These are phyloP conservation scores for Ciconia stormi DNA, from an alignment of 2,113 vertebrate species.

Conservation along the genomic window DNA sequence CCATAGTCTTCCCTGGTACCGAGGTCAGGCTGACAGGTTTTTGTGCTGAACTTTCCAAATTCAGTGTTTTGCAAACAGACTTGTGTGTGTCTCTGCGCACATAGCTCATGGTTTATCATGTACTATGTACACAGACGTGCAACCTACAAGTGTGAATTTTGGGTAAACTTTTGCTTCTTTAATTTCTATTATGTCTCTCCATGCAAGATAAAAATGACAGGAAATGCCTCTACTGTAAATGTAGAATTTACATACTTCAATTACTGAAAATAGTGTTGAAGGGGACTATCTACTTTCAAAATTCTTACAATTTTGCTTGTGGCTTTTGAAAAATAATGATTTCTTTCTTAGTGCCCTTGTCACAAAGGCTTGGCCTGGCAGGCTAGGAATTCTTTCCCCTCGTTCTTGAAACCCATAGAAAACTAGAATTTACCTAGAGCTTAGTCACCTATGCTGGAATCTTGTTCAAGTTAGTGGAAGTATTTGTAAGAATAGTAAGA, in stretches of 20 bases:
- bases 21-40: no score
- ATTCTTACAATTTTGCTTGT: neutral
- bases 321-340: neutral
- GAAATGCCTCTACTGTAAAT: neutral
- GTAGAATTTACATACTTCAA: neutral
- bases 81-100: fast-evolving
- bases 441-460: neutral
- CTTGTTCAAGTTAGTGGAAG: neutral
- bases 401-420: neutral
- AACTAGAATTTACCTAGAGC: neutral
- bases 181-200: neutral
- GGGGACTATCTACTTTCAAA: neutral
- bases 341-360: neutral
- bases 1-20: no score
- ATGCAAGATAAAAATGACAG: neutral
- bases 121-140: neutral
- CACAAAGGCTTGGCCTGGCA: neutral
- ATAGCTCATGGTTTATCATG: neutral
- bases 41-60: neutral
- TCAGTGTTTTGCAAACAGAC: neutral
- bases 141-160: neutral
- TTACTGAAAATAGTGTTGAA: neutral
- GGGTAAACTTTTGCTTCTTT: neutral
- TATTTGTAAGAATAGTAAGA: neutral
- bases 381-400: neutral